Percentiles rank a stretch among this genome's conserved stretches.
phyloP scores from a whole-genome alignment of 2,113 vertebrate species.

The Halichoerus grypus region DNA sequence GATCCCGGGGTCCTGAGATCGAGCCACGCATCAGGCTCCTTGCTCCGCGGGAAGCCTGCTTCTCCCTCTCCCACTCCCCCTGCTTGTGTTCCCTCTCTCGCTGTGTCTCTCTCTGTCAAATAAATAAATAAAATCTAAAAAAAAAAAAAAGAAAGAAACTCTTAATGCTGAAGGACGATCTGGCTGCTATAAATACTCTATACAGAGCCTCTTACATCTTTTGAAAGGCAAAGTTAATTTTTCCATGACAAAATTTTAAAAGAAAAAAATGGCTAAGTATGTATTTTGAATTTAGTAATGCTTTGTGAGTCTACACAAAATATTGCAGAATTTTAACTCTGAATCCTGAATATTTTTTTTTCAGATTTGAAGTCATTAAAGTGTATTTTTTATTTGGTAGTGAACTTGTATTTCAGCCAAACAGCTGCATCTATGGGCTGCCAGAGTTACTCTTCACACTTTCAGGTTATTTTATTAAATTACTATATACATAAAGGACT shows the following conservation, averaged over 20 bases:
- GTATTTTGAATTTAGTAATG: slow-evolving; percentile 80
- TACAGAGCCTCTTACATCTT: background rate
- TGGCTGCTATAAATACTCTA: slow-evolving; percentile 56
- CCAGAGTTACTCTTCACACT: slow-evolving; percentile 74
- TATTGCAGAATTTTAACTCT: slow-evolving; percentile 77
- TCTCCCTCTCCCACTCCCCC: too few relatives aligned
- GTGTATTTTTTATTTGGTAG: slow-evolving; percentile 79
- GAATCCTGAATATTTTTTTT: slow-evolving; percentile 77
- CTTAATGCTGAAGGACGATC: background rate
- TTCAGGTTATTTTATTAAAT: slow-evolving; percentile 80
- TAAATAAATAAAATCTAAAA: too few relatives aligned
- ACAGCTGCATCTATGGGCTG: slow-evolving; percentile 76
- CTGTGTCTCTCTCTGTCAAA: too few relatives aligned
- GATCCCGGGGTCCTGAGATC: too few relatives aligned
- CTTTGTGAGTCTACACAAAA: slow-evolving; percentile 56
- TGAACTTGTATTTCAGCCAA: slow-evolving; percentile 80
- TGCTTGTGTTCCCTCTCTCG: too few relatives aligned
- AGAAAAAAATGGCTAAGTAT: slow-evolving; percentile 54
- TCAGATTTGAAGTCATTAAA: slow-evolving; percentile 82
- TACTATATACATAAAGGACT: slow-evolving; percentile 74
- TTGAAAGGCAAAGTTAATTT: slow-evolving; percentile 25
- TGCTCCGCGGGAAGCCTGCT: too few relatives aligned
- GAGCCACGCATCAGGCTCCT: too few relatives aligned
- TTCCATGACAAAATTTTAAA: slow-evolving; percentile 74
- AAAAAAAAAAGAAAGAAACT: background rate